Evolutionary conservation across 2,797 vertebrate genomes (phyloP).

Genomic region (Parauchenoglanis ngamensis): DNA sequence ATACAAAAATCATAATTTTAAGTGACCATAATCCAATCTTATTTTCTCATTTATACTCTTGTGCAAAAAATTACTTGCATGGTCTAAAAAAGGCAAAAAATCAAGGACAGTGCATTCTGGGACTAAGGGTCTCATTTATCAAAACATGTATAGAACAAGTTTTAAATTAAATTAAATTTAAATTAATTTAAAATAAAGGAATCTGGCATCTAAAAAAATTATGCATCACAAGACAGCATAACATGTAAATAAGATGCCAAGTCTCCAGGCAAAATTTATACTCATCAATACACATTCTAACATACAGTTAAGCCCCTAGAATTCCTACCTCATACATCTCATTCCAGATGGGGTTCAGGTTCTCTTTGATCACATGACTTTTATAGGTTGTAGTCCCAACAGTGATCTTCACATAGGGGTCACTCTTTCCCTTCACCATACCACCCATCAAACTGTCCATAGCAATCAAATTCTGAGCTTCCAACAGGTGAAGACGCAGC

Average conservation of each 20-base stretch:
- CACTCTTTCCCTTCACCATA: constrained; percentile 91
- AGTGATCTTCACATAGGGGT: constrained; percentile 89
- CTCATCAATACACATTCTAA: neutral
- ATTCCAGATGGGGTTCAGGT: constrained; percentile 92
- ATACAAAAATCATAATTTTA: constrained; percentile 25
- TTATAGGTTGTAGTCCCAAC: constrained; percentile 79
- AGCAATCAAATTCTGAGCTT: constrained; percentile 86
- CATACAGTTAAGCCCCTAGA: neutral
- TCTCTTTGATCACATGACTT: constrained; percentile 88
- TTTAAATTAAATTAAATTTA: neutral
- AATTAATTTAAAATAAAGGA: too few species aligned
- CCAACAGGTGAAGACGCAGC: constrained; percentile 86
- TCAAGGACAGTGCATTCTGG: neutral
- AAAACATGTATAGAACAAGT: neutral
- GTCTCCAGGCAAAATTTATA: neutral
- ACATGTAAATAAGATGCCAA: neutral
- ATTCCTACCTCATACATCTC: constrained; percentile 91
- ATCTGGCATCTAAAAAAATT: neutral
- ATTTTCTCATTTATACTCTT: neutral
- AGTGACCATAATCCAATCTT: neutral
- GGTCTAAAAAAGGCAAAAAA: neutral
- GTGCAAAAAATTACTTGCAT: neutral
- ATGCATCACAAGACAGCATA: neutral
- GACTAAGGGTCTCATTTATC: neutral
- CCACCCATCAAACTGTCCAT: constrained; percentile 91